A percentile compares a stretch with the other conserved stretches of the same genome.
Evolutionary conservation across 2,113 vertebrate species (phyloP).

Genomic region (Galeopterus variegatus): DNA sequence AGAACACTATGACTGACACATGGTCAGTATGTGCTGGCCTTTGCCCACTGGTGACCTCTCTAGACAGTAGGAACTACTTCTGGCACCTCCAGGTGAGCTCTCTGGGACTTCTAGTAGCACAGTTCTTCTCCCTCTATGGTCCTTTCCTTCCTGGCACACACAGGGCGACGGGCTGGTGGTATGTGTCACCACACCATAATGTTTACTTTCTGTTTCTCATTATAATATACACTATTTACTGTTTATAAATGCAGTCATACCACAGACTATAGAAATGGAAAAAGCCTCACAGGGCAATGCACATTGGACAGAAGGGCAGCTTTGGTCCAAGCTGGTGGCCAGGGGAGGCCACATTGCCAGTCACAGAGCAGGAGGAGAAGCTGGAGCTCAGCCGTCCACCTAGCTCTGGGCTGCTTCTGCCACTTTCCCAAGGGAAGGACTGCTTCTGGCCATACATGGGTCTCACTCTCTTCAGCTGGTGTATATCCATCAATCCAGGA

Average conservation of each 20-base stretch:
- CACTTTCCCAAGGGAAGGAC: not conserved
- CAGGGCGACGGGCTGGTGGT: rapidly evolving
- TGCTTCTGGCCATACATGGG: rapidly evolving
- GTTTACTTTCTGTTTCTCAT: not conserved
- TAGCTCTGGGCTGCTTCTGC: not conserved
- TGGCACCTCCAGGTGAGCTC: not conserved
- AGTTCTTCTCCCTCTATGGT: rapidly evolving
- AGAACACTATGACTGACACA: not conserved
- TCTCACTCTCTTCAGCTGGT: not conserved
- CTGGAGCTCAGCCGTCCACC: too few species aligned
- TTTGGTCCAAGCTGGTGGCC: not conserved
- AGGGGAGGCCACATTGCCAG: not conserved
- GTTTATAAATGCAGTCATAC: not conserved
- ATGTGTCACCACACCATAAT: not conserved
- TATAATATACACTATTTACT: not conserved
- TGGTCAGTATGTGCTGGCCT: not conserved
- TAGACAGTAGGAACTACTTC: not conserved
- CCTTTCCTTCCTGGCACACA: not conserved
- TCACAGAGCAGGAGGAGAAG: not conserved
- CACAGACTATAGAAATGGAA: not conserved
- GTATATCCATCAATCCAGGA: not conserved
- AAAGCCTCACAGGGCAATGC: rapidly evolving
- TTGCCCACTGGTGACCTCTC: not conserved
- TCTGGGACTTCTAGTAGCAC: not conserved
- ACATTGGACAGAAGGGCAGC: not conserved